phyloP scores from a whole-genome alignment of 2,888 invertebrate genomes.

The Drosophila algonquin region DNA sequence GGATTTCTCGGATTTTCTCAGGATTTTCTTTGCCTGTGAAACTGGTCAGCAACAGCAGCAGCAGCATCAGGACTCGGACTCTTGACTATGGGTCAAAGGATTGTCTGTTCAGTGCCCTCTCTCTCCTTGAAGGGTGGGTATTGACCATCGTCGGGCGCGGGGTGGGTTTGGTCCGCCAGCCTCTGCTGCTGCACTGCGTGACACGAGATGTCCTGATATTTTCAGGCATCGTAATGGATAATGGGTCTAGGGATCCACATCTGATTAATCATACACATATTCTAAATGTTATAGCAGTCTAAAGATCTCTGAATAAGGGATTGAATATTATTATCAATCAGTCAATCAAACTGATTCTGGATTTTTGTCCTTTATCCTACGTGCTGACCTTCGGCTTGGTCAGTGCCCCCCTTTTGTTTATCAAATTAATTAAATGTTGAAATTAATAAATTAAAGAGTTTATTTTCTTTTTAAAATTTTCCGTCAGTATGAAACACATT shows the following conservation, averaged over 20 bases:
- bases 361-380: too few species aligned
- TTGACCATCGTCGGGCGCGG: not conserved
- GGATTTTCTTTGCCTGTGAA: conserved; percentile 47
- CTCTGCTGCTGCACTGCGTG: not conserved
- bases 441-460: too few species aligned
- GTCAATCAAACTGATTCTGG: too few species aligned
- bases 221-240: not conserved
- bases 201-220: not conserved
- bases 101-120: conserved; percentile 1
- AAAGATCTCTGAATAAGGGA: too few species aligned
- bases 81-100: conserved; percentile 31
- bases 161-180: not conserved
- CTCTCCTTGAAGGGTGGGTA: conserved; percentile 31
- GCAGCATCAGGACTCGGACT: not conserved
- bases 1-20: conserved; percentile 68
- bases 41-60: conserved; percentile 48
- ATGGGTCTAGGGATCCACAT: not conserved
- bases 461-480: too few species aligned
- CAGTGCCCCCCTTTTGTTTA: too few species aligned
- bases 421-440: too few species aligned
- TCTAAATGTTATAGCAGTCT: not conserved
- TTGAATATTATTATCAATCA: not conserved
- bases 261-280: not conserved
- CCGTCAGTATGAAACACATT: not conserved
- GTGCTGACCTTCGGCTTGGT: too few species aligned